Conservation (phyloP, 2,113 vertebrate genomes). For the Phrynosoma platyrhinos region DNA sequence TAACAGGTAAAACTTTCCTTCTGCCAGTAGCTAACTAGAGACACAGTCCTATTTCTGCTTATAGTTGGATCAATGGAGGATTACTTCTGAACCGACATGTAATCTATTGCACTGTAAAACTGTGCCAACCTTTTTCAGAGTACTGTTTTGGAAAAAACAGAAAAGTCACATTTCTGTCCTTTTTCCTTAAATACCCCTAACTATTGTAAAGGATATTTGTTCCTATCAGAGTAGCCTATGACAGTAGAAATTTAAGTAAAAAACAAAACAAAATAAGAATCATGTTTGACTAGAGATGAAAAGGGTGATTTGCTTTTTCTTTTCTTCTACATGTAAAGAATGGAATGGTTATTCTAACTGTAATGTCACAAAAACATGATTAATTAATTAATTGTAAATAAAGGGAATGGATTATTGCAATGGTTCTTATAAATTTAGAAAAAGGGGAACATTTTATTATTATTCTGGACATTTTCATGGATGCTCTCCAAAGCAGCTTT, state of each 20-base stretch:
- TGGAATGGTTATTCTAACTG: background rate
- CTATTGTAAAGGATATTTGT: background rate
- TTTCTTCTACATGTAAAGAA: background rate
- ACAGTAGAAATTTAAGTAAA: background rate
- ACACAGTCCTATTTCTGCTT: background rate
- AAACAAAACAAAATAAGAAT: too few relatives aligned
- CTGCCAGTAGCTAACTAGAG: background rate
- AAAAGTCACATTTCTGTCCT: background rate
- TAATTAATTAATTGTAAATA: background rate
- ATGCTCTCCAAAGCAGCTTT: background rate
- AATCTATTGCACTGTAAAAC: background rate
- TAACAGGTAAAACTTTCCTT: background rate
- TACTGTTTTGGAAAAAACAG: background rate
- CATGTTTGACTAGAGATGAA: background rate
- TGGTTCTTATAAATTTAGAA: background rate
- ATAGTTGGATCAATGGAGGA: background rate
- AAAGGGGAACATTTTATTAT: background rate
- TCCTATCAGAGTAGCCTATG: background rate
- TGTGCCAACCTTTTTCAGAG: background rate
- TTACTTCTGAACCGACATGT: background rate
- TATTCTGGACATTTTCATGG: background rate
- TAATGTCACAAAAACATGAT: background rate
- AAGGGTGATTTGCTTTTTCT: background rate
- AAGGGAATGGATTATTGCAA: background rate
- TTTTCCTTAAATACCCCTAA: background rate